These are phyloP conservation scores for Ennomos fuscantarius DNA, from an alignment of 2,888 invertebrate genomes.

Conservation along the genomic window DNA sequence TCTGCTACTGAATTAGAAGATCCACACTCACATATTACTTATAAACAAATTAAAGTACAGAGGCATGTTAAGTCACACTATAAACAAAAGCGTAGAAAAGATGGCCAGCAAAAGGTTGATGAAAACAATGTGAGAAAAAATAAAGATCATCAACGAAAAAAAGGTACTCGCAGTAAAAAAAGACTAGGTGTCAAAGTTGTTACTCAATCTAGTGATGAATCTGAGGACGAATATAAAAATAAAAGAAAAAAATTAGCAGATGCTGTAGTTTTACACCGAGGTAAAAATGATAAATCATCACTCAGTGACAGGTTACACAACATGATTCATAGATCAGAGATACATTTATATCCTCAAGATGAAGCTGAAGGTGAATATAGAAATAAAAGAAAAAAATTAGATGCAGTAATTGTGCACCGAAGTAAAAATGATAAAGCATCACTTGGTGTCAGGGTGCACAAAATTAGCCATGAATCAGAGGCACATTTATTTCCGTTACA, in stretches of 20 bases:
- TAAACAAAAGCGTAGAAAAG: conserved; percentile 61
- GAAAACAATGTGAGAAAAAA: conserved; percentile 37
- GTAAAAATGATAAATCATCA: conserved; percentile 65
- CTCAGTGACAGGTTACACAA: conserved; percentile 72
- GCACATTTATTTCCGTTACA: conserved; percentile 42
- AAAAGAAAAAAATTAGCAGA: conserved; percentile 81
- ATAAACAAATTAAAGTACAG: conserved; percentile 42
- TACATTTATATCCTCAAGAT: conserved; percentile 39
- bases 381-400: conserved; percentile 77
- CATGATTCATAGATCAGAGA: conserved; percentile 61
- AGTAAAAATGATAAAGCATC: conserved; percentile 65
- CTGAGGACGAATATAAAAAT: conserved; percentile 75
- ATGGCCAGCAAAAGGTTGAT: conserved; percentile 37
- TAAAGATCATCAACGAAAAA: conserved; percentile 56
- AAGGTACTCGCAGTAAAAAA: conserved; percentile 54
- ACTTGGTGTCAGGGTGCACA: conserved; percentile 70
- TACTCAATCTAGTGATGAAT: conserved; percentile 72
- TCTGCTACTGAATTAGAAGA: conserved; percentile 66
- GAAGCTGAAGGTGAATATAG: conserved; percentile 76
- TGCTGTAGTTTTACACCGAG: conserved; percentile 77
- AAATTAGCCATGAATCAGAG: conserved; percentile 64
- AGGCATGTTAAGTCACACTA: conserved; percentile 53
- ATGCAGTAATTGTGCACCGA: conserved; percentile 80
- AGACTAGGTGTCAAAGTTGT: conserved; percentile 53
- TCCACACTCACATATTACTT: conserved; percentile 37